Base-by-base conservation (phyloP, 2,113 vertebrate species). In the Semicossyphus pulcher region DNA sequence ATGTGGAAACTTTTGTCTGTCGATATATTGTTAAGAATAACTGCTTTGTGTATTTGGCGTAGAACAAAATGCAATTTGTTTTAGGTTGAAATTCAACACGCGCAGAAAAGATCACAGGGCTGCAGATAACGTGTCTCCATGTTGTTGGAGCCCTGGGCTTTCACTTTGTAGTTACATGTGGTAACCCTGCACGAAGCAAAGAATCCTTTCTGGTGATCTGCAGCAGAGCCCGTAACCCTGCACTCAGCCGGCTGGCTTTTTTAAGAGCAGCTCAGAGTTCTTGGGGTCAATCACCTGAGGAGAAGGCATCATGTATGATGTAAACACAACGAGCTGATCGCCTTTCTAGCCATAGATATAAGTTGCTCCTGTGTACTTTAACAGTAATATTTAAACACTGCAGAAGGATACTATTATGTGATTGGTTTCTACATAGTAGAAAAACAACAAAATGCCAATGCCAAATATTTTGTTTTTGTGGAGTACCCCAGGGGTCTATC, bases 151-250 rank as follows among this genome's bases (percentile, higher is more conserved):
- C 87, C 75, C 60, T 66, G 81, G 63, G 84, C 67, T 82, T 73
- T 64, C 18, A 36, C 77, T 89, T 83, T 89, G 81, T 85, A 84
- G 79, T 84, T 78, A 31, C 61, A 64, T 42, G 36, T 59, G 71
- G 75, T 84, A 76, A 85, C 80, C 20, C 58, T 60, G 78, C 84
- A 72, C 75, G 45, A 44, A 32, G 54, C 44, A 6, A 48, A 51
- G 34, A 64, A 65, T 62, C 60, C 44, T 69, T 54, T 53, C 42
- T 66, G 59, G 69, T 74, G 61, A 85, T 76, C 66, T 61, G 29
- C 28, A 82, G 75, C 73, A 37, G 16, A 65, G 80, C 39, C 53
- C 41, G 67, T 78, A 81, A 84, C 72, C 61, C 58, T 49, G 65
- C 76, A 78, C 76, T 61, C 58, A 23, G 65, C n/a, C 72, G 6